phyloP scores from a whole-genome alignment of 2,888 invertebrate genomes.

The Cyclophora albipunctata region DNA sequence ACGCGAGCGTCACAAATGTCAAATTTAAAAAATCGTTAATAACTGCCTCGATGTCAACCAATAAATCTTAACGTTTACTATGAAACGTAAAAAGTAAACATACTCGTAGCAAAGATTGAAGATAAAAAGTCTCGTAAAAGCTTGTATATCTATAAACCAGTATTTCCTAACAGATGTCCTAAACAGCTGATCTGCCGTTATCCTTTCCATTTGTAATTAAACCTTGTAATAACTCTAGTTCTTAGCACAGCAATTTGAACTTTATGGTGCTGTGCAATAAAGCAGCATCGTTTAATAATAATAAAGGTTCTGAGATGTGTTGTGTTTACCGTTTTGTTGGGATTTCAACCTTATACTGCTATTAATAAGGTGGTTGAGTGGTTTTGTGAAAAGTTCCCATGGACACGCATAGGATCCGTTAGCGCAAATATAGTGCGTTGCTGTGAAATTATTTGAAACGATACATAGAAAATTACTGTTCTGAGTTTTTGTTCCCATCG shows the following conservation, averaged over 20 bases:
- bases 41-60: no score
- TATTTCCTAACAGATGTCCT: conserved; percentile 7
- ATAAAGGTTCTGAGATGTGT: no score
- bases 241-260: conserved; percentile 7
- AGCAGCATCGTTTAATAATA: background rate
- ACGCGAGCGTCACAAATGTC: no score
- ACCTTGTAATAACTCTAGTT: conserved; percentile 29
- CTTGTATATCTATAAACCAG: conserved; percentile 1
- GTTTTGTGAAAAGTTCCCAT: conserved; percentile 30
- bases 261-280: conserved; percentile 5
- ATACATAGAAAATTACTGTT: conserved; percentile 58
- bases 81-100: no score
- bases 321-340: no score
- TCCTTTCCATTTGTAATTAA: conserved; percentile 41
- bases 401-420: conserved; percentile 52
- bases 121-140: no score
- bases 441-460: conserved; percentile 49
- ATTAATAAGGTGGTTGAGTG: no score
- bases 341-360: conserved; percentile 3
- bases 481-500: conserved; percentile 50
- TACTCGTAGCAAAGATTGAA: no score
- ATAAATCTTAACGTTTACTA: no score
- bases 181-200: conserved; percentile 26
- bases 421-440: conserved; percentile 56
- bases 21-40: no score